These are phyloP conservation scores for Thryonomys swinderianus DNA, from an alignment of 2,113 vertebrate species.

Conservation along the genomic window DNA sequence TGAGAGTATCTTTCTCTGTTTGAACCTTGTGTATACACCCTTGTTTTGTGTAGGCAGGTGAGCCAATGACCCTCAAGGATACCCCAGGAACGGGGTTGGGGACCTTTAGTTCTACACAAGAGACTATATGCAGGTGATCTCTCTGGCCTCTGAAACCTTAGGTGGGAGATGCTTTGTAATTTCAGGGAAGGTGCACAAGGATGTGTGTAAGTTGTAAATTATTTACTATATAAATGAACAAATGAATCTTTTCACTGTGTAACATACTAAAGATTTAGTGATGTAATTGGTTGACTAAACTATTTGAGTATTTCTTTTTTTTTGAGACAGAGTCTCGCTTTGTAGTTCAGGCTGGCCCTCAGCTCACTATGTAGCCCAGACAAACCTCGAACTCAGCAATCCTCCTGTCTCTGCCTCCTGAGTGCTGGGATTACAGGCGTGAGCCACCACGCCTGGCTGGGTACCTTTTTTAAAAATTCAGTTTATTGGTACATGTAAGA, in stretches of 20 bases:
- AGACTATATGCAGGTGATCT: accelerated
- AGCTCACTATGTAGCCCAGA: no score
- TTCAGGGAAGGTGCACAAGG: neutral
- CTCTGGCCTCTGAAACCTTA: neutral
- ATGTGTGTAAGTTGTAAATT: accelerated
- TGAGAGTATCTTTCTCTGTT: neutral
- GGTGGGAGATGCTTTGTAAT: neutral
- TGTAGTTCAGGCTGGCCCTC: no score
- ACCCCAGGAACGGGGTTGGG: neutral
- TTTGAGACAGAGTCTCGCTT: no score
- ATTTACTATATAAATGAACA: neutral
- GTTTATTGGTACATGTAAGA: no score
- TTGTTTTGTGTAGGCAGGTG: neutral
- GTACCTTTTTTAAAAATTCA: no score
- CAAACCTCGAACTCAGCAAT: no score
- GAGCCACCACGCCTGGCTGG: no score
- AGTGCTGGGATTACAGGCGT: no score
- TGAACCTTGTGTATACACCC: neutral
- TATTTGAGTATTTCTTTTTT: neutral
- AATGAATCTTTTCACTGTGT: neutral
- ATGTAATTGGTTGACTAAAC: neutral
- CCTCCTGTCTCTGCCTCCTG: no score
- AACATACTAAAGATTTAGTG: neutral
- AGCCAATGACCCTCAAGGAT: accelerated
- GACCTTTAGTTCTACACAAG: neutral